Percentiles rank a stretch among this genome's conserved stretches.
Conservation (phyloP, 2,797 vertebrate species). For the Trachops cirrhosus region DNA sequence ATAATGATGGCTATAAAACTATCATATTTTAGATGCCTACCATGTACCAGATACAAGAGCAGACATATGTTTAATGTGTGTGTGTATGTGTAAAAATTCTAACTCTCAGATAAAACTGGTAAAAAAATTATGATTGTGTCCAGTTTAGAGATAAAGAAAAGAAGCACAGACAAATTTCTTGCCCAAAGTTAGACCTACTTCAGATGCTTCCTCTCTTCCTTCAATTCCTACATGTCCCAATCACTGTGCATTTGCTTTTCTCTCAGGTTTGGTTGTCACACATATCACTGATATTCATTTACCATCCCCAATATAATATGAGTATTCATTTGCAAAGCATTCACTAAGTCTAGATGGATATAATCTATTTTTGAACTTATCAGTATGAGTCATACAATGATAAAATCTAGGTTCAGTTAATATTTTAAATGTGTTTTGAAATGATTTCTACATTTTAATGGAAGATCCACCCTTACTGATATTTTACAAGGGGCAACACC, state of each 20-base stretch:
- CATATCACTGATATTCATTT: not conserved
- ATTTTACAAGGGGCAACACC: not conserved
- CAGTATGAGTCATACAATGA: not conserved
- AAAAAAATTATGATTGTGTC: not conserved
- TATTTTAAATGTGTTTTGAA: not conserved
- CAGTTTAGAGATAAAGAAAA: not conserved
- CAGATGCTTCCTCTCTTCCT: not conserved
- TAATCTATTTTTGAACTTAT: not conserved
- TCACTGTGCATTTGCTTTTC: not conserved
- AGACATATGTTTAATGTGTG: not conserved
- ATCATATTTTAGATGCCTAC: not conserved
- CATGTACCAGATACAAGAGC: not conserved
- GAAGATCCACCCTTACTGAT: not conserved
- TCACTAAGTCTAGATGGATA: not conserved
- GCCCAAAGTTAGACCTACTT: not conserved
- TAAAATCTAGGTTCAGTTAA: not conserved
- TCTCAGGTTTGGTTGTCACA: not conserved
- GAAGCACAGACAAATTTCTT: not conserved
- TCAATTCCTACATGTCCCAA: rapidly evolving
- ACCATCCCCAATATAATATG: not conserved
- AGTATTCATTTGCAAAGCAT: not conserved
- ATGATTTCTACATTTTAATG: not conserved
- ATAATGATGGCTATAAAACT: not conserved
- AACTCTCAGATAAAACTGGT: not conserved
- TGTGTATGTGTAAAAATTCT: not conserved